Conservation (phyloP, 1,140 invertebrate genomes). For the Hylaeus volcanicus region DNA sequence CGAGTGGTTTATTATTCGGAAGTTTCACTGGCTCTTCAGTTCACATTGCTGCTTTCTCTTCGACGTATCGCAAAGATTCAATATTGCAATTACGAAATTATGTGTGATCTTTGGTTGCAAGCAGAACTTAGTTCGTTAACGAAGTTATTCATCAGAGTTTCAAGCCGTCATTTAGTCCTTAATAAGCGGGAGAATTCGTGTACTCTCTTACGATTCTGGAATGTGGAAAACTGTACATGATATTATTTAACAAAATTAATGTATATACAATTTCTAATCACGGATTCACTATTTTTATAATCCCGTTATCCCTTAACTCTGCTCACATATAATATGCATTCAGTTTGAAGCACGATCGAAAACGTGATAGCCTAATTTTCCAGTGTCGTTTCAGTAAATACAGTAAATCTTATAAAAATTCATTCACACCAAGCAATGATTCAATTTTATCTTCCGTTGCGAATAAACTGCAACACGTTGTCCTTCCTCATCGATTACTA, state of each 20-base stretch:
- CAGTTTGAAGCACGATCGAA: not conserved
- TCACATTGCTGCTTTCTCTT: not conserved
- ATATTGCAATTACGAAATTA: conserved; percentile 11
- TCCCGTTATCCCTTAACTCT: too few relatives aligned
- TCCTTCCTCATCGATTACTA: too few relatives aligned
- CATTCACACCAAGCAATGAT: too few relatives aligned
- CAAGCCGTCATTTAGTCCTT: not conserved
- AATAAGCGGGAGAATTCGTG: not conserved
- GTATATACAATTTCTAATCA: not conserved
- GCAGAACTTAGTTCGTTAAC: conserved; percentile 8
- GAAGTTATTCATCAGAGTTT: conserved; percentile 29
- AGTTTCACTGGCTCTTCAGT: not conserved
- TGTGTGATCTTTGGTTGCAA: not conserved
- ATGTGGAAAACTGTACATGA: not conserved
- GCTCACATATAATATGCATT: not conserved
- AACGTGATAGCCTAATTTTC: not conserved
- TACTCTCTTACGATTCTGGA: not conserved
- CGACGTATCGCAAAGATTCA: not conserved
- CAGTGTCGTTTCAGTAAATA: not conserved
- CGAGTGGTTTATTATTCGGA: too few relatives aligned
- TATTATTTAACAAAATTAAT: too few relatives aligned
- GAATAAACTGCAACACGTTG: too few relatives aligned
- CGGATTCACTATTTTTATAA: not conserved
- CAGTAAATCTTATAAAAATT: too few relatives aligned
- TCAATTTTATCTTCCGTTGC: too few relatives aligned